Base-by-base conservation (phyloP, 1,140 invertebrate genomes). In the Anastrepha ludens region DNA sequence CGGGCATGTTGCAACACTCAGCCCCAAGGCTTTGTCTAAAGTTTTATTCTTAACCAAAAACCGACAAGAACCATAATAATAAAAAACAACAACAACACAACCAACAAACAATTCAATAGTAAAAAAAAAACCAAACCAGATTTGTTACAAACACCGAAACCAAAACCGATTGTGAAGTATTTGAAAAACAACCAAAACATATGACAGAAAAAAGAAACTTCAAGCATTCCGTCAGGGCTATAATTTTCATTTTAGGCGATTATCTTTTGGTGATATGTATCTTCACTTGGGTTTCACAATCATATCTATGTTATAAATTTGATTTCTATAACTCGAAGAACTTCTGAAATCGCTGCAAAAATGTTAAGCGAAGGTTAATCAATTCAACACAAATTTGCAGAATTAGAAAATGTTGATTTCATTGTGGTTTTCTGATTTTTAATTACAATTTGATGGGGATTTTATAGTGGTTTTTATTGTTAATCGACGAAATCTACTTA, bases 1-100 rank as follows among this genome's bases (percentile, higher is more conserved):
- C 55, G 74, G 74, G 47, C 74, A 81, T 81, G 47, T 81, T 81
- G 74, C 74, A 81, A 81, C 74, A 81, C 47, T 47, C 47, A 81
- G 74, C 74, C 74, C 17, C 74, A 81, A 81, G 74, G 74, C 47
- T 81, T n/a, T 58, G 74, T 81, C 74, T 81, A 55, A 55, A 81
- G 74, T 81, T 55, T 81, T 81, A 47, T 81, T 81, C 74, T 81
- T 55, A 81, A 81, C 44, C 44, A 81, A 81, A 55, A 39, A 67
- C n/a, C 64, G 64, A 9, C 64, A 39, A 67, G 64, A 67, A 67
- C n/a, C 64, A 67, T 20, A 67, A 67, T 20, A 81, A 81, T 8
- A 81, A 55, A 29, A 55, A 81, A 50, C 4, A 81, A 55, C 47
- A 50, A 81, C 44, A 50, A 50, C 11, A 70, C 29, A 17, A 44